Evolutionary conservation across 2,888 invertebrate species (phyloP).

Genomic region (Agrochola lychnidis): DNA sequence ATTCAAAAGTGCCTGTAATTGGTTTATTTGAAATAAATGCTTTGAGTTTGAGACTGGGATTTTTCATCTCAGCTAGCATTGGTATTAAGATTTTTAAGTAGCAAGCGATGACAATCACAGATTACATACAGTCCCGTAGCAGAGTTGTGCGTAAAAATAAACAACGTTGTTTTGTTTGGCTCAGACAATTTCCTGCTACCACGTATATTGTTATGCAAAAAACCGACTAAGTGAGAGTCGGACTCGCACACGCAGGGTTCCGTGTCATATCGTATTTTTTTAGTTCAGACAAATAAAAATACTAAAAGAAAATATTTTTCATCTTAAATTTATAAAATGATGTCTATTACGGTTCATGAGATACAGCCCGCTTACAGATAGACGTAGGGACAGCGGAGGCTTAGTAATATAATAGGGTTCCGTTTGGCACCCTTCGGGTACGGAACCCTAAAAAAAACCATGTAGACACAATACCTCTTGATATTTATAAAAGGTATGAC

Average conservation of each 20-base stretch:
- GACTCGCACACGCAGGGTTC: too few species aligned
- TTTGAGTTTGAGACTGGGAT: not conserved
- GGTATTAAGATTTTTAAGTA: slow-evolving; percentile 18
- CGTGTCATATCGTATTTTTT: too few species aligned
- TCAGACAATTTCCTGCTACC: slow-evolving; percentile 42
- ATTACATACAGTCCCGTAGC: not conserved
- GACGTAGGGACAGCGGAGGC: too few species aligned
- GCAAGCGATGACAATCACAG: slow-evolving; percentile 20
- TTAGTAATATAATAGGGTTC: too few species aligned
- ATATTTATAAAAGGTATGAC: slow-evolving; percentile 26
- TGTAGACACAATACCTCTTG: slow-evolving; percentile 17
- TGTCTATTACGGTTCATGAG: too few species aligned
- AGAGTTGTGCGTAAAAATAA: slow-evolving; percentile 41
- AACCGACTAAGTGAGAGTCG: not conserved
- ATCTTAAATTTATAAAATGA: too few species aligned
- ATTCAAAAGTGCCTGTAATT: too few species aligned
- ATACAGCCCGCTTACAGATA: too few species aligned
- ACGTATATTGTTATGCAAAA: slow-evolving; percentile 23
- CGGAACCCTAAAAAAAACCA: not conserved
- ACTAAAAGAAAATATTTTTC: too few species aligned
- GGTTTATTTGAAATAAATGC: too few species aligned
- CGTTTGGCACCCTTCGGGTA: too few species aligned
- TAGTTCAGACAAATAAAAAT: too few species aligned
- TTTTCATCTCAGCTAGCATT: not conserved
- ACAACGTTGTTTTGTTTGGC: slow-evolving; percentile 57